Evolutionary conservation across 2,888 invertebrate genomes (phyloP).

Genomic region (Frankliniella fusca): DNA sequence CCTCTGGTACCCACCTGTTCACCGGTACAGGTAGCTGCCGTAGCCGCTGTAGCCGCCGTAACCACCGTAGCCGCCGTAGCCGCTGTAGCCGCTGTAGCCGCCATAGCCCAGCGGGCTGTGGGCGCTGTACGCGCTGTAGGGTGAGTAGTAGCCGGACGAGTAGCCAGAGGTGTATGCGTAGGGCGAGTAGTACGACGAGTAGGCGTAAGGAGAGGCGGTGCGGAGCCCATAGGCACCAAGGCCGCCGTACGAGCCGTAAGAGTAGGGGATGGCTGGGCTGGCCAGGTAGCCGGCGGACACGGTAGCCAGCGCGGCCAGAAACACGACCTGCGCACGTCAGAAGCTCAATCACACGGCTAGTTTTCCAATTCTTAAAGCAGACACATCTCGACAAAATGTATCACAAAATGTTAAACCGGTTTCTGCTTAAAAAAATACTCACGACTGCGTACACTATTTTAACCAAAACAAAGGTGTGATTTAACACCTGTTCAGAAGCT

Average conservation of each 20-base stretch:
- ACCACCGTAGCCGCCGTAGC: background rate
- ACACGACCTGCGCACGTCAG: background rate
- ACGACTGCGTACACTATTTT: too few species aligned
- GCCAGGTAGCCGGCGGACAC: background rate
- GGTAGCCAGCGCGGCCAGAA: background rate
- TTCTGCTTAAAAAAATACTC: too few species aligned
- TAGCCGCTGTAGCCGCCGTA: background rate
- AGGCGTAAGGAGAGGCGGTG: background rate
- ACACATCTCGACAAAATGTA: too few species aligned
- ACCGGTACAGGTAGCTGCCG: conserved; percentile 13
- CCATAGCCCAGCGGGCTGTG: background rate
- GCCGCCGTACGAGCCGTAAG: background rate
- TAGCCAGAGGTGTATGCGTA: background rate
- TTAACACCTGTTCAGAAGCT: too few species aligned
- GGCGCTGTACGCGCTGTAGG: background rate
- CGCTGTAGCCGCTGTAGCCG: background rate
- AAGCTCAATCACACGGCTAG: background rate
- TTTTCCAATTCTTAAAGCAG: too few species aligned
- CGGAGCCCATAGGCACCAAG: too few species aligned
- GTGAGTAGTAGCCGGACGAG: background rate
- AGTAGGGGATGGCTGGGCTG: background rate
- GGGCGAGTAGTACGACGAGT: conserved; percentile 3
- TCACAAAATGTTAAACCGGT: too few species aligned
- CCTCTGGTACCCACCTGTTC: background rate
- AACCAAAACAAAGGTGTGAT: too few species aligned